Conservation (phyloP, 2,113 vertebrate genomes). For the Galeopterus variegatus region DNA sequence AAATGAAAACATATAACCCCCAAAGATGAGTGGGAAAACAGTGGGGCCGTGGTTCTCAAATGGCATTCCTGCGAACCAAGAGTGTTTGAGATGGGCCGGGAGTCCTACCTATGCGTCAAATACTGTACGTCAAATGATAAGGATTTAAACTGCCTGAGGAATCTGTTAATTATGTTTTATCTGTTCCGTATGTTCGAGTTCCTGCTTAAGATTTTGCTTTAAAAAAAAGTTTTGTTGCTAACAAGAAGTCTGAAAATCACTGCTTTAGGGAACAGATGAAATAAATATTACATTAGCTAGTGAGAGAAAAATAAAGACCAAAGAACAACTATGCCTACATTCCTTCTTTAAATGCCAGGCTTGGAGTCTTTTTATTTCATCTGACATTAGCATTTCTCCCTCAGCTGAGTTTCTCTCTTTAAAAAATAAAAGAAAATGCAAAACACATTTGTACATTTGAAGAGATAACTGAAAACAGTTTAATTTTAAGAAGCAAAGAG, state of each 20-base stretch:
- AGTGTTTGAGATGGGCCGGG: neutral
- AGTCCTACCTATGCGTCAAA: rapidly evolving
- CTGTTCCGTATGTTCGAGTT: constrained; percentile 22
- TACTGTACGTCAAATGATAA: neutral
- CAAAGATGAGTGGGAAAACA: neutral
- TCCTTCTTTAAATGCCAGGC: constrained; percentile 35
- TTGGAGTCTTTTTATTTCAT: neutral
- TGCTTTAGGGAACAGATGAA: constrained; percentile 26
- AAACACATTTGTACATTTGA: constrained; percentile 66
- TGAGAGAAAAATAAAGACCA: constrained; percentile 73
- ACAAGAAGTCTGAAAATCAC: constrained; percentile 49
- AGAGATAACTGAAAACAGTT: constrained; percentile 77
- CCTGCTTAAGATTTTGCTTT: constrained; percentile 5
- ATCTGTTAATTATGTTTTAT: neutral
- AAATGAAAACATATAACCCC: neutral
- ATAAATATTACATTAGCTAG: constrained; percentile 55
- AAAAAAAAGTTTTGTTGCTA: neutral
- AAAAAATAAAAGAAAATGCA: constrained; percentile 64
- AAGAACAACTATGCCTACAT: constrained; percentile 45
- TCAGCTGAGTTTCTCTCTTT: constrained; percentile 51
- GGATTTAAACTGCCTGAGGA: neutral
- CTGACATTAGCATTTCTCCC: constrained; percentile 62
- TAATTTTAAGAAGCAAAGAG: constrained; percentile 62
- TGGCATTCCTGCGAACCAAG: neutral
- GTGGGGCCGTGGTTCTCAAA: neutral